Base-by-base conservation (phyloP, 2,797 vertebrate species). In the Falco peregrinus region DNA sequence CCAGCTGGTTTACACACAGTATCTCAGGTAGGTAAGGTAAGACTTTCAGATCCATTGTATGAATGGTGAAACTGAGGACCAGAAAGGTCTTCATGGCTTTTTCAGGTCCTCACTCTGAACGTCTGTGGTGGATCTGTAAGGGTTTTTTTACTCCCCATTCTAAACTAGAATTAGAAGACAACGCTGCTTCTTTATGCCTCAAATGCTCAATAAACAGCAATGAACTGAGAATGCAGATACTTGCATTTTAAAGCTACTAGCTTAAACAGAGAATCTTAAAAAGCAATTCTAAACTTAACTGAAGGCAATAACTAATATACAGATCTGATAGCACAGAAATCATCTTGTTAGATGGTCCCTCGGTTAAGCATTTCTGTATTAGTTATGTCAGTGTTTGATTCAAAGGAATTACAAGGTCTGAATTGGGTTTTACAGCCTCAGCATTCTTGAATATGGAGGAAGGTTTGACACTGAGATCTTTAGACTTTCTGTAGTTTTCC, bases 261-360 rank as follows among this genome's bases (percentile, higher is more conserved):
- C 67, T 85, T 88, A 80, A 95, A 89, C 47, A 76, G 69, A 64
- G 41, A 91, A 91, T 69, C 89, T 94, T 94, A 93, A 94, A 96
- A 96, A 95, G 60, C 92, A 91, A 88, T 94, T 97, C 87, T 91
- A 65, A 95, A 82, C 92, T 90, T 97, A 95, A 95, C 87, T 65
- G 78, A 86, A 60, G 59, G 69, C n/a, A 54, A 87, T 89, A 96
- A 97, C 85, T 95, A 89, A 95, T 91, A 70, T 26, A 93, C 95
- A 56, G 69, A 54, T 95, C 89, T 94, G 89, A 93, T 84, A 83
- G 93, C 69, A 39, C 35, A 86, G 89, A 95, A 96, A 97, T 97
- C 86, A 92, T 87, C 89, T 91, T 79, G 63, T 94, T 97, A 95
- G 28, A 65, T 88, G 75, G 50, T 86, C 53, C 48, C 69, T 90